Percentiles rank a stretch among this genome's conserved stretches.
These are phyloP conservation scores for Pentamera pediparva DNA, from an alignment of 53 echinoderm and acorn worm species.

Conservation along the genomic window DNA sequence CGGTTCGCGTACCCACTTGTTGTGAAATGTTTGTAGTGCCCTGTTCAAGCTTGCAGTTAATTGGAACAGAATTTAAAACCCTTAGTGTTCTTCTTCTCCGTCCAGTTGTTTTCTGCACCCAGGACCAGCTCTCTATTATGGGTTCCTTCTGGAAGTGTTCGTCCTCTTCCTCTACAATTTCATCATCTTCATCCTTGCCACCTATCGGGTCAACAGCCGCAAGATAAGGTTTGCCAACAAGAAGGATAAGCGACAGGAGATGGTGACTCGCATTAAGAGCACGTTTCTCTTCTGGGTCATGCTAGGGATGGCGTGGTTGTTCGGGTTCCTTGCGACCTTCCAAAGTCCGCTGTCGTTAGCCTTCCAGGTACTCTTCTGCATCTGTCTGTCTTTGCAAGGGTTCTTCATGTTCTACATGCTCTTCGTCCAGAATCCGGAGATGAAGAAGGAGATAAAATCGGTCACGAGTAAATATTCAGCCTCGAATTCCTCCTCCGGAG, in stretches of 20 bases:
- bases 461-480: too few species aligned
- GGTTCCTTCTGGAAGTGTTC: conserved; percentile 31
- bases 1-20: too few species aligned
- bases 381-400: conserved; percentile 73
- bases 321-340: conserved; percentile 60
- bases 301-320: conserved; percentile 69
- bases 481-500: too few species aligned
- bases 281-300: conserved; percentile 59
- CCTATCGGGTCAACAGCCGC: conserved; percentile 35
- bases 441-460: too few species aligned
- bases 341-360: conserved; percentile 32
- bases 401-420: conserved; percentile 71
- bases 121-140: conserved; percentile 9
- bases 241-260: not conserved
- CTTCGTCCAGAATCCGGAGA: conserved; percentile 51
- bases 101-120: conserved; percentile 20
- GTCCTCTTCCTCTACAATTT: conserved; percentile 14
- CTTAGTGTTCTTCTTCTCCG: not conserved
- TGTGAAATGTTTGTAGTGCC: too few species aligned
- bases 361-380: conserved; percentile 70
- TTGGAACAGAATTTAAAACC: too few species aligned
- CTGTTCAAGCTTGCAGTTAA: too few species aligned
- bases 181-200: conserved; percentile 31
- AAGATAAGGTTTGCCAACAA: conserved; percentile 3
- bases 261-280: conserved; percentile 50